Evolutionary conservation across 2,888 invertebrate genomes (phyloP), one percentile per base, ranked within the genome.

Genomic region (Ecliptopera silaceata): DNA sequence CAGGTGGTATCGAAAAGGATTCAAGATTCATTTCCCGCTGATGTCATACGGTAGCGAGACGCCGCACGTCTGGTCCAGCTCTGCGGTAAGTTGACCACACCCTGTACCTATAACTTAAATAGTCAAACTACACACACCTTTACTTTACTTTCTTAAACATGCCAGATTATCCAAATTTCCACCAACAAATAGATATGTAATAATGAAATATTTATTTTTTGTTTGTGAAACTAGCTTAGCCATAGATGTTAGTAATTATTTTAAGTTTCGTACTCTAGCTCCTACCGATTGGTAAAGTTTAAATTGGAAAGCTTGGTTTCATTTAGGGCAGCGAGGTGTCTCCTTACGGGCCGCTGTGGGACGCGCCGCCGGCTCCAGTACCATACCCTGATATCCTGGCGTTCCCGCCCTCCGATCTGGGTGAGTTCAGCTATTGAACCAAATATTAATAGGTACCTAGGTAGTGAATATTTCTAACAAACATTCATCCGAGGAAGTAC

Each of bases 301-400:
- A n/a, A n/a, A n/a, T n/a, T n/a, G n/a, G n/a, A n/a, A 51, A 60
- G 42, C 56, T 11, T 49, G 38, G 45, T 68, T 58, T 4, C 71
- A n/a, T n/a, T n/a, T n/a, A 90, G 91, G 88, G 88, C 54, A 88
- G 88, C 76, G 90, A 91, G 71, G 89, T 89, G 75, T 90, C 90
- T 17, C 90, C 90, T 6, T 94, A 94, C 84, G 93, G 93, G 10
- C 92, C 93, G 5, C 80, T 94, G 73, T 94, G 94, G 94, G 94
- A 92, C 77, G 92, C 92, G 17, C 93, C 93, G 70, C 93, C 92
- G 61, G 93, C 94, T 12, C 91, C 93, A 3, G 93, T 94, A 46
- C 92, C 93, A 1, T 95, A 95, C 71, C 95, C 95, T 3, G 95
- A 95, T 71, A 93, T 95, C 70, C 92, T 95, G 74, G 93, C 94